Base-by-base conservation (phyloP, 37 sponge, comb jelly and placozoan genomes). In the Haliclona indistincta region DNA sequence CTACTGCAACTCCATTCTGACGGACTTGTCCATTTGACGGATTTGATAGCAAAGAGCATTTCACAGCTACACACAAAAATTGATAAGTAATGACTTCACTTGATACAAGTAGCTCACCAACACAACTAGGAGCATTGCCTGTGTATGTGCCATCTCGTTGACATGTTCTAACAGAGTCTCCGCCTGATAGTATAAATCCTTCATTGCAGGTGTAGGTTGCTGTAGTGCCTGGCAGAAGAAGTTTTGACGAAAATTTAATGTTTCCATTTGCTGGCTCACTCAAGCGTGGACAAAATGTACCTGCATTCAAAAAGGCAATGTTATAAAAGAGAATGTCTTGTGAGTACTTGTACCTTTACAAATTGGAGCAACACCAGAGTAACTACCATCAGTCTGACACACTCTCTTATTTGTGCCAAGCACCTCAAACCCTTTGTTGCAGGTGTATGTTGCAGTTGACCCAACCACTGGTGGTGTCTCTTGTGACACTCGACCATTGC, bases 351-450 rank as follows among this genome's bases (percentile, higher is more conserved):
- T n/a, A n/a, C n/a, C n/a, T n/a, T n/a, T n/a, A n/a, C n/a, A n/a
- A n/a, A n/a, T 56, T 56, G 30, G 66, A 52, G 76, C 38, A 29
- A 13, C 37, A 19, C 23, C 56, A 1, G 45, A 47, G 79, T 79
- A 85, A 15, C 39, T 38, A 15, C 85, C 85, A 51, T 55, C 19
- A 0, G 42, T 20, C 45, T 56, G 60, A 38, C 80, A 85, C 4
- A 29, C 56, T 37, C 53, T 34, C 1, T 28, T 23, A 15, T 54
- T 38, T 28, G 36, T 29, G 0, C 85, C 85, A n/a, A 72, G 65
- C 29, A 85, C 79, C 19, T 13, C 6, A 56, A 44, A 77, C 11
- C 85, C 85, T 40, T 25, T 43, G 30, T 52, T 71, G 56, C 85
- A 85, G 56, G 44, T 32, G 66, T 70, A 85, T 19, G 71, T 71